Evolutionary conservation across 2,888 invertebrate genomes (phyloP).

Genomic region (Criorhina ranunculi): DNA sequence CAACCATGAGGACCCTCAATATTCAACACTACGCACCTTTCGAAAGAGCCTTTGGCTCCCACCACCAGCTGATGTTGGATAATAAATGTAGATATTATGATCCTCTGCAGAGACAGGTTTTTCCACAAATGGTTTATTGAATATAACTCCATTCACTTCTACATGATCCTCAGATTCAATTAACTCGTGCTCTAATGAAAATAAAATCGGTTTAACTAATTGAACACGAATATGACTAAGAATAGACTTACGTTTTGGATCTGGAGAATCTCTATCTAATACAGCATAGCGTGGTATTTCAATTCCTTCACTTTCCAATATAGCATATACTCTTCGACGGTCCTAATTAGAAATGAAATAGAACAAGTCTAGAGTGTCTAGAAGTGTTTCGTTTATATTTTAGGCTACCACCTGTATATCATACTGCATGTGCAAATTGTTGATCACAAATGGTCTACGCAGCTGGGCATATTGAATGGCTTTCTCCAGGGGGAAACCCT

Average conservation of each 20-base stretch:
- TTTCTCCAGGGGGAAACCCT: constrained; percentile 99
- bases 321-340: constrained; percentile 96
- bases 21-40: constrained; percentile 88
- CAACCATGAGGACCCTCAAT: neutral
- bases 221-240: neutral
- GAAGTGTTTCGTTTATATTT: constrained; percentile 33
- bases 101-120: constrained; percentile 99
- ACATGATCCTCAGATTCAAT: constrained; percentile 99
- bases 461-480: constrained; percentile 98
- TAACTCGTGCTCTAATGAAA: constrained; percentile 91
- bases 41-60: constrained; percentile 98
- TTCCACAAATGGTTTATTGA: constrained; percentile 99
- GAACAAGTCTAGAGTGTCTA: constrained; percentile 44
- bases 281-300: constrained; percentile 99
- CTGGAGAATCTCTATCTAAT: constrained; percentile 95
- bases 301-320: constrained; percentile 96
- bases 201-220: neutral
- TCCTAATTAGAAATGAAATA: constrained; percentile 86
- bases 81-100: constrained; percentile 99
- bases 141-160: constrained; percentile 97
- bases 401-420: constrained; percentile 91
- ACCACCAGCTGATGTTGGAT: constrained; percentile 98
- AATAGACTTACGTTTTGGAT: constrained; percentile 91
- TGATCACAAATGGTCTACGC: constrained; percentile 97
- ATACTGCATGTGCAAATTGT: constrained; percentile 99